These are phyloP conservation scores for Heterodera schachtii DNA, from an alignment of 1,140 invertebrate species.

Conservation along the genomic window DNA sequence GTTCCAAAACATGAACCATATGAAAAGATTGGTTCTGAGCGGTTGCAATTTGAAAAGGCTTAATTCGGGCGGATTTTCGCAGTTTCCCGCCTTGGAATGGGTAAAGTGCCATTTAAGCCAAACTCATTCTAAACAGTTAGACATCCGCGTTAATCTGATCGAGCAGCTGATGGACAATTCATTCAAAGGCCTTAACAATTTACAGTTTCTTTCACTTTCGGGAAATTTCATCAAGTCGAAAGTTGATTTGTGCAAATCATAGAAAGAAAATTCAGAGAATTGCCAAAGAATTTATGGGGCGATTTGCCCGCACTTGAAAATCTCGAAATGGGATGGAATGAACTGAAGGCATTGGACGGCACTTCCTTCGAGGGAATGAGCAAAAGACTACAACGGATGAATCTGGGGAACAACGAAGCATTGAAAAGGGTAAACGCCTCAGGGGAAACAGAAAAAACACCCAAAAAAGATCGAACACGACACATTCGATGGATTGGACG, in stretches of 20 bases:
- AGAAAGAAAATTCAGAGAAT: constrained; percentile 2
- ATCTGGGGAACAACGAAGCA: constrained; percentile 43
- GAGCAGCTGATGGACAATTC: constrained; percentile 34
- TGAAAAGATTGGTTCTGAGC: constrained; percentile 39
- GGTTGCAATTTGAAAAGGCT: constrained; percentile 43
- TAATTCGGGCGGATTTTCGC: constrained; percentile 31
- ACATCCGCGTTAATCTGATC: constrained; percentile 48
- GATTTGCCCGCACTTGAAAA: constrained; percentile 36
- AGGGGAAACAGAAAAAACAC: neutral
- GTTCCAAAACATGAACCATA: constrained; percentile 26
- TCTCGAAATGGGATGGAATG: constrained; percentile 49
- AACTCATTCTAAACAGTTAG: constrained; percentile 29
- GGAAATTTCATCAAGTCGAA: constrained; percentile 48
- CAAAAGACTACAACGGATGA: constrained; percentile 23
- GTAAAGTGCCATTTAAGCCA: constrained; percentile 14
- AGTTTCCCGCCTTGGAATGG: constrained; percentile 29
- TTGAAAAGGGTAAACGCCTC: constrained; percentile 27
- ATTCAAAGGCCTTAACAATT: constrained; percentile 34
- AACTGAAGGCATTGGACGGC: constrained; percentile 30
- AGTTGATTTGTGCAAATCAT: neutral
- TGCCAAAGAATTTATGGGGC: constrained; percentile 34
- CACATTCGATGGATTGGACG: constrained; percentile 29
- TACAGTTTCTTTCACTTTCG: constrained; percentile 39
- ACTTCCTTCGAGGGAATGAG: constrained; percentile 33
- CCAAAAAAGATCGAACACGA: constrained; percentile 32